These are phyloP conservation scores for Acromyrmex heyeri DNA, from an alignment of 1,140 invertebrate species.

Conservation along the genomic window DNA sequence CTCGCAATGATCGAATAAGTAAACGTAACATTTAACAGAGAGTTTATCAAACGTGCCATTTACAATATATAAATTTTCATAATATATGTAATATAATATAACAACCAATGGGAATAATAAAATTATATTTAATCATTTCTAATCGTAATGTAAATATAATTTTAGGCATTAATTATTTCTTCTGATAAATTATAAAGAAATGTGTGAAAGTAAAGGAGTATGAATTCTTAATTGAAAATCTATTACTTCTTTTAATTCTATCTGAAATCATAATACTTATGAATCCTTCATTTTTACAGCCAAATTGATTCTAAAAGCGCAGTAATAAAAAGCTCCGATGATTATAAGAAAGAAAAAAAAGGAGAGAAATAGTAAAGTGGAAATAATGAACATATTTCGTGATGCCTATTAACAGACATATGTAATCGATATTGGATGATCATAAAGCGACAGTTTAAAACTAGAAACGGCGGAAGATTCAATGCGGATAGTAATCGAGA, in stretches of 20 bases:
- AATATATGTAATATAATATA: not conserved
- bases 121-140: not conserved
- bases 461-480: not conserved
- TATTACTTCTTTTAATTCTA: too few species aligned
- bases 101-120: not conserved
- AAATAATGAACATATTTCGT: not conserved
- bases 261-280: not conserved
- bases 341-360: not conserved
- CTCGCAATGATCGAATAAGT: constrained; percentile 11
- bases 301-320: not conserved
- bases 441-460: constrained; percentile 27
- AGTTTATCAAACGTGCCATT: not conserved
- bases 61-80: not conserved
- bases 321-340: not conserved
- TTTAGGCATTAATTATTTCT: not conserved
- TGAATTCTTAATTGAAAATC: constrained; percentile 16
- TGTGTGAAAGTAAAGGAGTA: not conserved
- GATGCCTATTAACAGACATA: constrained; percentile 16
- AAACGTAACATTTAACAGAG: not conserved
- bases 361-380: not conserved
- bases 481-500: constrained; percentile 27
- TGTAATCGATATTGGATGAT: constrained; percentile 35
- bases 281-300: not conserved
- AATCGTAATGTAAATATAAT: not conserved
- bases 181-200: not conserved